phyloP scores from a whole-genome alignment of 2,888 invertebrate species.

The Pegoplata infirma region DNA sequence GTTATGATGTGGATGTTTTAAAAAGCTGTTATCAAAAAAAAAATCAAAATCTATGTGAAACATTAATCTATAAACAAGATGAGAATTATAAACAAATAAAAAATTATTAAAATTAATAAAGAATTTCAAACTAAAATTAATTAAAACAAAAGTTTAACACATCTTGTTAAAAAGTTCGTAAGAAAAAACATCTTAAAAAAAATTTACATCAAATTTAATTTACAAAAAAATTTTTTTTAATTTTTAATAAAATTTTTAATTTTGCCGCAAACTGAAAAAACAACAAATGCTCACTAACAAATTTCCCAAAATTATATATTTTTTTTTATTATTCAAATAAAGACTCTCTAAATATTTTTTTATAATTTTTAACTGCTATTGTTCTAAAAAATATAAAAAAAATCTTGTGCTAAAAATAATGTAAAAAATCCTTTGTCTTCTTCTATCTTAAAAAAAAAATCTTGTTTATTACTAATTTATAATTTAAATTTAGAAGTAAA shows the following conservation, averaged over 20 bases:
- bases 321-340: slow-evolving; percentile 15
- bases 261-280: slow-evolving; percentile 23
- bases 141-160: too few species aligned
- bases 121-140: too few species aligned
- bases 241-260: neutral
- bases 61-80: neutral
- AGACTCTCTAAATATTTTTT: slow-evolving; percentile 23
- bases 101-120: neutral
- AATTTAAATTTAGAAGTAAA: slow-evolving; percentile 46
- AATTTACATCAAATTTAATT: neutral
- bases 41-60: too few species aligned
- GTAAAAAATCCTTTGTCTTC: slow-evolving; percentile 15
- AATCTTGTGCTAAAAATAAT: neutral
- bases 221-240: slow-evolving; percentile 10
- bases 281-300: slow-evolving; percentile 56
- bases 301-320: slow-evolving; percentile 16
- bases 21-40: neutral
- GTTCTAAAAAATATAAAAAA: neutral
- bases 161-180: neutral
- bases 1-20: slow-evolving; percentile 80
- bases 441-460: slow-evolving; percentile 1
- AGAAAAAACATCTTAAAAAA: slow-evolving; percentile 11
- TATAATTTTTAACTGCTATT: neutral
- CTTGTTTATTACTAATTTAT: slow-evolving; percentile 47
- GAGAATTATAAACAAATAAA: neutral